Base-by-base conservation (phyloP, 2,888 invertebrate genomes). In the Macrophya annulata region DNA sequence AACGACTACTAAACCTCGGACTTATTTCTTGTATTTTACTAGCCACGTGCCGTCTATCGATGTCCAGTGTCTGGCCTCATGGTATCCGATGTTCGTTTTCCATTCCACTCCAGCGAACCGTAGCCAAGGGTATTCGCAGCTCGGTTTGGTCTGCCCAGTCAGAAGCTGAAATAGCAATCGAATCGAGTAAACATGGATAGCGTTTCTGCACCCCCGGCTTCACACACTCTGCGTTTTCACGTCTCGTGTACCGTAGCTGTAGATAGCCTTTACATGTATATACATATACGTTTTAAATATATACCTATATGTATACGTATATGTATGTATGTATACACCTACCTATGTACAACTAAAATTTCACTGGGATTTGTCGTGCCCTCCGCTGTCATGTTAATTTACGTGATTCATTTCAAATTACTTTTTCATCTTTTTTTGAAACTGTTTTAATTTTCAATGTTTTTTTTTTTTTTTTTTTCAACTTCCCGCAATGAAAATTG, bases 161-260 rank as follows among this genome's bases (percentile, higher is more conserved):
- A 81, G 81, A 81, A 81, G 17, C 81, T 25, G 81, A 43, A 81
- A 81, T 81, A 62, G 81, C 81, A 81, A 62, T 81, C 62, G 81
- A 81, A 81, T 81, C 62, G 81, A 62, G 81, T 81, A 81, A 81
- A 81, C 81, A 81, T 62, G 37, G 59, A 25, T 21, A 62, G 43
- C 81, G 43, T 21, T 62, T 81, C 62, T 40, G 62, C 40, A 59
- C 55, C 77, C 55, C 17, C 31, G 62, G 25, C 4, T 62, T 62
- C 25, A 62, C 62, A 62, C 62, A 62, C 25, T 21, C 59, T 12
- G 10, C 25, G 25, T 62, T 25, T 62, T 12, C 62, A 25, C 62
- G 62, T 62, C 25, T 25, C 62, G 10, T 25, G 10, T 62, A 4
- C 4, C 62, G 9, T 59, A 59, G 17, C 21, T 5, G 17, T 4